Evolutionary conservation across 2,888 invertebrate species (phyloP).

Genomic region (Drosophila melanocephala): DNA sequence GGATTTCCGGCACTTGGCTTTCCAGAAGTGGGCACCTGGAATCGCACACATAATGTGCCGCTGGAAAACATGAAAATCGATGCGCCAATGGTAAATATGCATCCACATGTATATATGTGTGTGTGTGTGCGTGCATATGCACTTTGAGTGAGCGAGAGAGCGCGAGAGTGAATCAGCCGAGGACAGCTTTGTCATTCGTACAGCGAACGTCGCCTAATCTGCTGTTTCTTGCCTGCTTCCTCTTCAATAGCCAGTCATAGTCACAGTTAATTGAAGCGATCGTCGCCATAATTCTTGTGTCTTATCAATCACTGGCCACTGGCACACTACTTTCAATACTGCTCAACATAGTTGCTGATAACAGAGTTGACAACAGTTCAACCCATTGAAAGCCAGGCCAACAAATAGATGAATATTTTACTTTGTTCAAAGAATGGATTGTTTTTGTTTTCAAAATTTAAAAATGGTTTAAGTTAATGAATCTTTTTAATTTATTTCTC

Average conservation of each 20-base stretch:
- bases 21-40: slow-evolving; percentile 87
- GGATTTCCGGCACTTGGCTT: slow-evolving; percentile 75
- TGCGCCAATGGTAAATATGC: slow-evolving; percentile 88
- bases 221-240: slow-evolving; percentile 7
- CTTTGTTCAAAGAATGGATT: no score
- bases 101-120: not conserved
- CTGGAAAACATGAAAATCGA: slow-evolving; percentile 91
- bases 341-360: not conserved
- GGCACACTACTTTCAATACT: slow-evolving; percentile 46
- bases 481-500: no score
- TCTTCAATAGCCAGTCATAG: slow-evolving; percentile 1
- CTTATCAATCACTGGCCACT: slow-evolving; percentile 74
- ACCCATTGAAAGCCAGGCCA: not conserved
- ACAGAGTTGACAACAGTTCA: not conserved
- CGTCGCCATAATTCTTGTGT: slow-evolving; percentile 18
- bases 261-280: slow-evolving; percentile 31
- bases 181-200: slow-evolving; percentile 25
- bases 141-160: not conserved
- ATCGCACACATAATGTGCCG: slow-evolving; percentile 87
- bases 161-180: slow-evolving; percentile 32
- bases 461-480: no score
- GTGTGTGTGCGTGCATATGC: not conserved
- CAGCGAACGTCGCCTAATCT: slow-evolving; percentile 5
- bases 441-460: no score
- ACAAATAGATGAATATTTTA: no score